phyloP scores from a whole-genome alignment of 2,888 invertebrate species.

The Serripes groenlandicus region DNA sequence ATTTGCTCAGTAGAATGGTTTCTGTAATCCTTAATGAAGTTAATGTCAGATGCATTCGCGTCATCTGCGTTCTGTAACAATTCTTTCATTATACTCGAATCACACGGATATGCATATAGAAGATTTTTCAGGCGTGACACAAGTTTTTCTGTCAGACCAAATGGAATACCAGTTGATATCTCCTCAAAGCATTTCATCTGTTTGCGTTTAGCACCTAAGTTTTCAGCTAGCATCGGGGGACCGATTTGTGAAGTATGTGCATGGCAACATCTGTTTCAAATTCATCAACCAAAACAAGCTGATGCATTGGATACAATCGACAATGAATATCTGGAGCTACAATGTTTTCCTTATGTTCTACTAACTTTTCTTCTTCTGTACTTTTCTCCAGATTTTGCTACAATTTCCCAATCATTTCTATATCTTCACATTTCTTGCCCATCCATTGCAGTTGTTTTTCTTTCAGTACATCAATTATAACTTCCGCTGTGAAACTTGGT shows the following conservation, averaged over 20 bases:
- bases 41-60: slow-evolving; percentile 81
- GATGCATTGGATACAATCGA: slow-evolving; percentile 62
- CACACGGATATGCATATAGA: slow-evolving; percentile 81
- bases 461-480: slow-evolving; percentile 19
- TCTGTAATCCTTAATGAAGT: slow-evolving; percentile 80
- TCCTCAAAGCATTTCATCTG: slow-evolving; percentile 38
- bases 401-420: slow-evolving; percentile 29
- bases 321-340: slow-evolving; percentile 73
- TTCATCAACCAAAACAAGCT: slow-evolving; percentile 73
- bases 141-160: slow-evolving; percentile 83
- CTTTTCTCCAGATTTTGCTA: slow-evolving; percentile 25
- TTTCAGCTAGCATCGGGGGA: slow-evolving; percentile 73
- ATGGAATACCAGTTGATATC: slow-evolving; percentile 66
- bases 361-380: background rate
- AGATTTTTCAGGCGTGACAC: slow-evolving; percentile 80
- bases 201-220: slow-evolving; percentile 72
- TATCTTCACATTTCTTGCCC: slow-evolving; percentile 5
- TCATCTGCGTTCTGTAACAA: slow-evolving; percentile 84
- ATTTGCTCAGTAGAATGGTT: slow-evolving; percentile 53
- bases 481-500: background rate
- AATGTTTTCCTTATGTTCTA: slow-evolving; percentile 27
- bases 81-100: slow-evolving; percentile 83
- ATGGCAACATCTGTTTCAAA: slow-evolving; percentile 65
- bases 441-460: slow-evolving; percentile 8
- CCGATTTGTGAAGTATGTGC: slow-evolving; percentile 63